These are phyloP conservation scores for Eilema griseolum DNA, from an alignment of 2,888 invertebrate genomes.

Conservation along the genomic window DNA sequence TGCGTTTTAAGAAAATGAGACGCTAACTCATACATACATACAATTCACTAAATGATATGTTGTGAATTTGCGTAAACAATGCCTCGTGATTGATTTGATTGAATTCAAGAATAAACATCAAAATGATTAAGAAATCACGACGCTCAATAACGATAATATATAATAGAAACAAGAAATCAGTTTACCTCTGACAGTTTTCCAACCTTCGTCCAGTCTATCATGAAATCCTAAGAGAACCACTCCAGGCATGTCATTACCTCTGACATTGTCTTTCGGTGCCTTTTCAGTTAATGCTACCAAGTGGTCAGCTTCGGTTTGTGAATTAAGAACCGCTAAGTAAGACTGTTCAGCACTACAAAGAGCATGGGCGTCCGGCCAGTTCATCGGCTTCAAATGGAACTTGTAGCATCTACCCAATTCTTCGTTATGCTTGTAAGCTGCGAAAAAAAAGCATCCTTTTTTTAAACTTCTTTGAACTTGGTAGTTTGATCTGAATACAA, in stretches of 20 bases:
- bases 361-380: slow-evolving; percentile 69
- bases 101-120: not conserved
- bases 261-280: not conserved
- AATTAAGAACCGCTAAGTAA: slow-evolving; percentile 69
- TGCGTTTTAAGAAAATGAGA: too few relatives aligned
- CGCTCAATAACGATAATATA: not conserved
- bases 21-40: too few relatives aligned
- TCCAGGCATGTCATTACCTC: not conserved
- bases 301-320: slow-evolving; percentile 60
- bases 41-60: not conserved
- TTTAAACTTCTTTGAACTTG: not conserved
- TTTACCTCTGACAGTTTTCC: not conserved
- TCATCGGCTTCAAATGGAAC: slow-evolving; percentile 64
- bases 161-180: not conserved
- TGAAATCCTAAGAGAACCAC: slow-evolving; percentile 4
- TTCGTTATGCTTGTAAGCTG: slow-evolving; percentile 47
- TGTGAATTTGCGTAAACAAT: too few relatives aligned
- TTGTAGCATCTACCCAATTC: slow-evolving; percentile 69
- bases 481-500: not conserved
- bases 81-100: not conserved
- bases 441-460: slow-evolving; percentile 54
- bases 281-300: not conserved
- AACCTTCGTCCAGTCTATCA: not conserved
- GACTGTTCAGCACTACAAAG: slow-evolving; percentile 69
- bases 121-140: not conserved